Evolutionary conservation across 2,113 vertebrate species (phyloP).

Genomic region (Vimba vimba): DNA sequence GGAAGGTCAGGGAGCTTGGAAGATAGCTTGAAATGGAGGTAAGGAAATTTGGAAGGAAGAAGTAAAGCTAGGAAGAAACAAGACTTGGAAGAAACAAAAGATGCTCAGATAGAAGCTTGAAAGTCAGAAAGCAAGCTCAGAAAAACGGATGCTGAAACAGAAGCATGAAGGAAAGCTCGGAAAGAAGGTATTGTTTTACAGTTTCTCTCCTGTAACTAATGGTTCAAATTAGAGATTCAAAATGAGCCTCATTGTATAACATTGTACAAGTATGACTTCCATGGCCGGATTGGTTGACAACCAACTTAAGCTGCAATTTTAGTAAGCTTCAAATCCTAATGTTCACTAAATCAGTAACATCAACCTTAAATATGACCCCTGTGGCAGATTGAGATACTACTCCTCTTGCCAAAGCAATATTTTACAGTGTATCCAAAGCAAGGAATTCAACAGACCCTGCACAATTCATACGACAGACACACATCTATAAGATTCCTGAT

Average conservation of each 20-base stretch:
- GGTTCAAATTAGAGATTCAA: background rate
- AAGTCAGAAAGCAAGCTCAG: background rate
- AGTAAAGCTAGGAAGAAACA: background rate
- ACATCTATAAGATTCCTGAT: slow-evolving; percentile 41
- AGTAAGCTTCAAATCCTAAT: background rate
- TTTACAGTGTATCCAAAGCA: background rate
- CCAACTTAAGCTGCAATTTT: background rate
- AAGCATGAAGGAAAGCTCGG: background rate
- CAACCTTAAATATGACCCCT: slow-evolving; percentile 13
- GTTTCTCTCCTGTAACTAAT: background rate
- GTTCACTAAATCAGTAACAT: background rate
- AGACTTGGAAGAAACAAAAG: background rate
- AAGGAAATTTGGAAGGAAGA: background rate
- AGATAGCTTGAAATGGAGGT: background rate
- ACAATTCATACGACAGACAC: slow-evolving; percentile 63
- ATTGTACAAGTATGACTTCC: background rate
- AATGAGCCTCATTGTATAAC: background rate
- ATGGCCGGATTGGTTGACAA: background rate
- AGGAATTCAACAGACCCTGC: slow-evolving; percentile 52
- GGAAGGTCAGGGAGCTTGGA: background rate
- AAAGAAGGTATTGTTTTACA: background rate
- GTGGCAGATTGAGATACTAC: background rate
- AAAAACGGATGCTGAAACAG: background rate
- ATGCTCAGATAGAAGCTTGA: background rate
- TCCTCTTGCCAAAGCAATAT: background rate